phyloP scores from a whole-genome alignment of 92 coral and sea anemone species.

The Epizoanthus scotinus region DNA sequence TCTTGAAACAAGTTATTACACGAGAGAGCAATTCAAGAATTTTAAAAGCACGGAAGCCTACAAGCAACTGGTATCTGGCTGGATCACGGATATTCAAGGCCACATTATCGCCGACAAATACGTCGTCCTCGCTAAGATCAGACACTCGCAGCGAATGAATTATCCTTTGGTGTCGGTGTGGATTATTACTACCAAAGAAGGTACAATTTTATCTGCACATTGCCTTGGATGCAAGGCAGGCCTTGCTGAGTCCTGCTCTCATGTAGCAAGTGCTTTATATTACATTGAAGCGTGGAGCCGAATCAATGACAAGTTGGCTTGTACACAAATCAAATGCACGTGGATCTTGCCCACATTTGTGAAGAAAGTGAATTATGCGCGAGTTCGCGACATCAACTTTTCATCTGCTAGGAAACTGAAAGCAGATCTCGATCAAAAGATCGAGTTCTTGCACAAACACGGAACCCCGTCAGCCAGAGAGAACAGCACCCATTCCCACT shows the following conservation, averaged over 20 bases:
- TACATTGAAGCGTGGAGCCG: conserved; percentile 51
- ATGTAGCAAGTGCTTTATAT: conserved; percentile 56
- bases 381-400: conserved; percentile 27
- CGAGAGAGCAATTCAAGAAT: no score
- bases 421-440: conserved; percentile 21
- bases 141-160: no score
- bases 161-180: conserved; percentile 36
- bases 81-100: no score
- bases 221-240: conserved; percentile 32
- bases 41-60: no score
- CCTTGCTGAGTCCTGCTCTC: conserved; percentile 25
- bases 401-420: conserved; percentile 42
- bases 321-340: conserved; percentile 22
- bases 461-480: background rate
- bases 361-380: conserved; percentile 35
- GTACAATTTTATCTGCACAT: conserved; percentile 28
- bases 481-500: background rate
- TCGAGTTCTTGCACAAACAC: background rate
- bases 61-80: no score
- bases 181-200: conserved; percentile 37
- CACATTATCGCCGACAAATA: no score
- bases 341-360: conserved; percentile 37
- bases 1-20: no score
- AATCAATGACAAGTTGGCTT: conserved; percentile 21
- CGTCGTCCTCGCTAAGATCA: no score